Evolutionary conservation across 2,797 vertebrate species (phyloP), one percentile per base, ranked within the genome.

Genomic region (Vultur gryphus): DNA sequence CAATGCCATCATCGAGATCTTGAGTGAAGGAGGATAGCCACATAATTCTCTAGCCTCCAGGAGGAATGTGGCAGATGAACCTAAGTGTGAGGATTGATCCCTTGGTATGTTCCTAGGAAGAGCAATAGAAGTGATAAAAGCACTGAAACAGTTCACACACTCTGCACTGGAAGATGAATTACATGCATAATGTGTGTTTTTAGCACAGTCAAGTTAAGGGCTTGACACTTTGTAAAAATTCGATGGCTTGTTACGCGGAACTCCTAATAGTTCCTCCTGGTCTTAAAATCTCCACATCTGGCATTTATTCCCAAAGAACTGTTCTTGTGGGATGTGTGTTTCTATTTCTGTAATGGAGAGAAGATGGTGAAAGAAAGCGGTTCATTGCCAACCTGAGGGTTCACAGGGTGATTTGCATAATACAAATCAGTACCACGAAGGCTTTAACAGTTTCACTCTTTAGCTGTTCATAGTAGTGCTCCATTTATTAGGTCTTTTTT

Each of bases 251-350:
- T 88, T 88, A 61, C 2, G 4, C 21, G 78, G 69, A 90, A 92
- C 64, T 80, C 59, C 12, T 91, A 89, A 83, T 58, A 77, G 51
- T n/a, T 85, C 71, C 67, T 95, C 24, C n/a, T 81, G 49, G 52
- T 84, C 66, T 87, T 86, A 81, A 93, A 94, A 88, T 64, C 57
- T 84, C 69, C 59, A 67, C 79, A 82, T 93, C 65, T 95, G 90
- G 48, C 48, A 82, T 72, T 92, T 95, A 93, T 82, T 95, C 88
- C 62, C 70, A 35, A 82, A 92, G 84, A 95, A 76, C 14, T 70
- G 10, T 66, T 90, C 84, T 55, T 87, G 28, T 59, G 92, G 58
- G 92, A 72, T 9, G 0, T n/a, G 11, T 44, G 33, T 86, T 92
- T 89, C 76, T 94, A 61, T 71, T 95, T 83, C 54, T 78, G 33